Percentiles rank a stretch among this genome's conserved stretches.
Evolutionary conservation across 1,140 invertebrate species (phyloP).

Genomic region (Aleiodes sp.): DNA sequence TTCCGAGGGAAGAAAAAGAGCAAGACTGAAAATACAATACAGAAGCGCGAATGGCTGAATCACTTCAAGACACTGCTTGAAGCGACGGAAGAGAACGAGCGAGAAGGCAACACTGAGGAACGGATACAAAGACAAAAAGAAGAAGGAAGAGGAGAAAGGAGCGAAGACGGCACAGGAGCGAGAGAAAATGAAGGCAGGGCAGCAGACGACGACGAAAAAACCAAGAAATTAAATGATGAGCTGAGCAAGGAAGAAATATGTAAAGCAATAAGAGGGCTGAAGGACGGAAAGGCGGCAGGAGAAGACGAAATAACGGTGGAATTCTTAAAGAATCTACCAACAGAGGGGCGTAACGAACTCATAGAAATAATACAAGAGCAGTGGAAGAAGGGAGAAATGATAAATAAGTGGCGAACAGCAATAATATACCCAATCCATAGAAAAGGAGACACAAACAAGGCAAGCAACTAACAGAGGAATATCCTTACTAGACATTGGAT

Average conservation of each 20-base stretch:
- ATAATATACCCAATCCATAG: background rate
- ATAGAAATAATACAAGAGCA: background rate
- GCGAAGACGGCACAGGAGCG: background rate
- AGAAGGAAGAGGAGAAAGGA: background rate
- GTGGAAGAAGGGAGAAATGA: background rate
- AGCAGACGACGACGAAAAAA: background rate
- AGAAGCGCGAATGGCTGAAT: background rate
- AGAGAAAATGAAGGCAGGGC: conserved; percentile 1
- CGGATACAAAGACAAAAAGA: background rate
- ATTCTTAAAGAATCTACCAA: background rate
- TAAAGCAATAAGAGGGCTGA: background rate
- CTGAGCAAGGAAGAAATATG: too few species aligned
- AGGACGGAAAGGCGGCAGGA: conserved; percentile 4
- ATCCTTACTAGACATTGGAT: background rate
- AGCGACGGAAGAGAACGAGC: background rate
- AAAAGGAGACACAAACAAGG: background rate
- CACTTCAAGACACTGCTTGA: background rate
- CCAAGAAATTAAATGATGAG: background rate
- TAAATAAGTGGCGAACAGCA: background rate
- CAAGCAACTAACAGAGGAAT: conserved; percentile 10
- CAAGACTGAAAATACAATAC: background rate
- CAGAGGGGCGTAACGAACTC: background rate
- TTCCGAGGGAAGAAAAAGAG: background rate
- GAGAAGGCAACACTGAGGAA: background rate
- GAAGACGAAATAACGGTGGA: background rate